These are phyloP conservation scores for Acleris holmiana DNA, from an alignment of 2,888 invertebrate species.

Conservation along the genomic window DNA sequence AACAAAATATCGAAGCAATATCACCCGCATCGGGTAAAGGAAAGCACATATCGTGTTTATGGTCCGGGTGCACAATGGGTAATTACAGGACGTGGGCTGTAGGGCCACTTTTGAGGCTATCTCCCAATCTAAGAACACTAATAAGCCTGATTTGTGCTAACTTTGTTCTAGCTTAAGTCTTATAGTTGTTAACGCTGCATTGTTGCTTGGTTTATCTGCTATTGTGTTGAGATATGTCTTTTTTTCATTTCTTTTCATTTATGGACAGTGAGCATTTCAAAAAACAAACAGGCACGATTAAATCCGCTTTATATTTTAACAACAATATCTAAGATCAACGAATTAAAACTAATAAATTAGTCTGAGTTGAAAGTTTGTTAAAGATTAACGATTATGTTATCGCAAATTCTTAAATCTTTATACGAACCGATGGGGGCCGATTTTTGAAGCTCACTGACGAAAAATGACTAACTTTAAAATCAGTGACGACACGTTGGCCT, in stretches of 20 bases:
- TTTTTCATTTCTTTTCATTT: background rate
- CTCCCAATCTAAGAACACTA: conserved; percentile 58
- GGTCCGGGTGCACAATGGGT: conserved; percentile 47
- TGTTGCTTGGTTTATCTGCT: conserved; percentile 23
- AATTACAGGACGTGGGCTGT: conserved; percentile 42
- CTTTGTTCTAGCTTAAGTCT: conserved; percentile 2
- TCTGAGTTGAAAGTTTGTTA: too few species aligned
- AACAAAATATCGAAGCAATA: conserved; percentile 32
- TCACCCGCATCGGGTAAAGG: conserved; percentile 18
- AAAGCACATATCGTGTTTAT: conserved; percentile 44
- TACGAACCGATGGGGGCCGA: too few species aligned
- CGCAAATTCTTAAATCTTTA: too few species aligned
- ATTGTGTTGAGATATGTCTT: conserved; percentile 24
- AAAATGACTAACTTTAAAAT: too few species aligned
- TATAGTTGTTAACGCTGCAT: conserved; percentile 1
- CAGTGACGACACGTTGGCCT: too few species aligned
- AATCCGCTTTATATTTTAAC: too few species aligned
- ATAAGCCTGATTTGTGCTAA: conserved; percentile 58
- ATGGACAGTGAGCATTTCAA: background rate
- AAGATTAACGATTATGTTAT: too few species aligned
- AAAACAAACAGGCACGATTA: too few species aligned
- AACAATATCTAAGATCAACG: too few species aligned
- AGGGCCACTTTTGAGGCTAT: conserved; percentile 49
- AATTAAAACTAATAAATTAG: too few species aligned
- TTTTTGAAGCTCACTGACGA: too few species aligned